Evolutionary conservation across 2,888 invertebrate species (phyloP), one percentile per base, ranked within the genome.

Genomic region (Thysanoteuthis rhombus): DNA sequence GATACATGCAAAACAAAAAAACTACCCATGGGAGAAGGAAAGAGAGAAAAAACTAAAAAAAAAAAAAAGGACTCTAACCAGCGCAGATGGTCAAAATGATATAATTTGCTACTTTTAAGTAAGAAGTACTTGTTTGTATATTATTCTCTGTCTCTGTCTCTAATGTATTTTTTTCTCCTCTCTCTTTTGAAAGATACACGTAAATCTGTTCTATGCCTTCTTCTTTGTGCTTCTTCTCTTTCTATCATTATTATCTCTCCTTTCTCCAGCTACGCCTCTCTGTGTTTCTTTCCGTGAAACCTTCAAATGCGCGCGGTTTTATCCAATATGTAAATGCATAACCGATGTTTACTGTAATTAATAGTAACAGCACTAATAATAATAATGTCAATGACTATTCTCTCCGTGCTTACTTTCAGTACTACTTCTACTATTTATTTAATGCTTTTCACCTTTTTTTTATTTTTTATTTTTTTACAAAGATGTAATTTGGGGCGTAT

Each of bases 231-330:
- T 58, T 58, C 32, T 58, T 58, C 58, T 58, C 58, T 58, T 58
- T 75, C 16, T 75, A 75, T 75, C n/a, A n/a, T 75, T 6, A 12
- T 45, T 75, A 75, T 75, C n/a, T 75, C n/a, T 75, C 75, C 75
- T 75, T 75, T 75, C 75, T 16, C n/a, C 75, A 75, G 75, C 75
- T 75, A 75, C 75, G 75, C 75, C 75, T 75, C n/a, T 75, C 75
- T 75, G n/a, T 75, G 75, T 75, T 75, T 75, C 75, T 75, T 75
- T 75, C n/a, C 75, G 75, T 75, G 16, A 75, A 75, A 32, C n/a
- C 75, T 75, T 75, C 75, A 75, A 75, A 75, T 75, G n/a, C 75
- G 75, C 75, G 75, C 75, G n/a, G n/a, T 75, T 75, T 75, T 75
- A 75, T 75, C 75, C n/a, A n/a, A 75, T 52, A 52, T 52, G 52